Evolutionary conservation across 2,888 invertebrate genomes (phyloP).

Genomic region (Idaea straminata): DNA sequence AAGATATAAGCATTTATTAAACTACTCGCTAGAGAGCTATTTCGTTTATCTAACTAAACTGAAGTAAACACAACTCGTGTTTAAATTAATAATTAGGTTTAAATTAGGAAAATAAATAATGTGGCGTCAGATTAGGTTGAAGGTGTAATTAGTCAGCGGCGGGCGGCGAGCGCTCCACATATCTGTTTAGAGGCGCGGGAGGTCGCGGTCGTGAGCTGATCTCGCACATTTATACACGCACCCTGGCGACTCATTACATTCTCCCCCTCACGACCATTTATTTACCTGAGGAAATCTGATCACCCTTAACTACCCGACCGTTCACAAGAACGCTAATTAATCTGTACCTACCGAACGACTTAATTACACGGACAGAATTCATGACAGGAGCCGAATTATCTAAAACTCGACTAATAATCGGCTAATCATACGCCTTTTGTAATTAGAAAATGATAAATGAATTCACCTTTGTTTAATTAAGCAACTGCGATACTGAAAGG

Average conservation of each 20-base stretch:
- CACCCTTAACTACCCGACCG: constrained; percentile 32
- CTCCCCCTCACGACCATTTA: constrained; percentile 36
- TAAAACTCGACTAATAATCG: constrained; percentile 37
- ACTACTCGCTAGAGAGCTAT: not conserved
- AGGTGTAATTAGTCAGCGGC: constrained; percentile 44
- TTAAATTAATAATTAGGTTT: not conserved
- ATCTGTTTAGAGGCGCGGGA: constrained; percentile 41
- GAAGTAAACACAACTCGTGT: not conserved
- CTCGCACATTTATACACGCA: constrained; percentile 46
- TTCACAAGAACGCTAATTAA: constrained; percentile 47
- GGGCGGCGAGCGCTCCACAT: constrained; percentile 35
- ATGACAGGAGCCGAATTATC: constrained; percentile 40
- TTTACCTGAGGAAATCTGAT: constrained; percentile 35
- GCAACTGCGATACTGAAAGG: constrained; percentile 35
- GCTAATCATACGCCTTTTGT: constrained; percentile 46
- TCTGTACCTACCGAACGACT: constrained; percentile 41
- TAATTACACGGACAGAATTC: constrained; percentile 43
- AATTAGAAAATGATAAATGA: constrained; percentile 42
- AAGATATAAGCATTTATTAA: too few relatives aligned
- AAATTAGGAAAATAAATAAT: constrained; percentile 1
- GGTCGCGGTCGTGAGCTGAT: constrained; percentile 35
- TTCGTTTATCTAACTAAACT: not conserved
- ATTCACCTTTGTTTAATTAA: constrained; percentile 44
- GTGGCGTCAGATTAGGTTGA: constrained; percentile 35
- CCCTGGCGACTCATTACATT: constrained; percentile 39